phyloP scores from a whole-genome alignment of 1,140 invertebrate species.

The silkworm (Bombyx mori) region DNA sequence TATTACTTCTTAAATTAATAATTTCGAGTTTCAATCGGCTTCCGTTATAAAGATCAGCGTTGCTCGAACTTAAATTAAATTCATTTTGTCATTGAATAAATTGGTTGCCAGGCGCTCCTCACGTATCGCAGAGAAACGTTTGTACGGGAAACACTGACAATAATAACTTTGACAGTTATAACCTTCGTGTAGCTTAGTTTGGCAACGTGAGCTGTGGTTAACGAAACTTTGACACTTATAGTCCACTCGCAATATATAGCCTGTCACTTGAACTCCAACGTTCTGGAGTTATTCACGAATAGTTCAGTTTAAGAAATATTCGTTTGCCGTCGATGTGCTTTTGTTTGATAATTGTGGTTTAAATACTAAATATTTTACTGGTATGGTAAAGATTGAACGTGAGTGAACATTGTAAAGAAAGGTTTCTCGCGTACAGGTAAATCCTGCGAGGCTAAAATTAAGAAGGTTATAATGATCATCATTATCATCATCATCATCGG shows the following conservation, averaged over 20 bases:
- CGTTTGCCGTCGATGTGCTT: too few relatives aligned
- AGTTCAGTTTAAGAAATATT: too few relatives aligned
- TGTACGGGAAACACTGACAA: constrained; percentile 17
- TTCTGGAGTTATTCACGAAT: constrained; percentile 8
- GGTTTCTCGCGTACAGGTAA: not conserved
- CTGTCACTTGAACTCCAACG: constrained; percentile 17
- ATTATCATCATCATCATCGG: too few relatives aligned
- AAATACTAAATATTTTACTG: too few relatives aligned
- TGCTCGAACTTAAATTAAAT: constrained; percentile 28
- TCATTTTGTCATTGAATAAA: constrained; percentile 32
- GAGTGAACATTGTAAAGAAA: not conserved
- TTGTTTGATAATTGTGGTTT: too few relatives aligned
- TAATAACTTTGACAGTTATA: constrained; percentile 56
- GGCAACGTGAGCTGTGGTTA: constrained; percentile 28
- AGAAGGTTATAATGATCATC: too few relatives aligned
- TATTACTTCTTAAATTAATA: constrained; percentile 16
- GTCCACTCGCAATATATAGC: constrained; percentile 31
- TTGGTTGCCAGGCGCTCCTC: constrained; percentile 4
- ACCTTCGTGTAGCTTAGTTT: constrained; percentile 35
- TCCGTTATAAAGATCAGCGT: constrained; percentile 24
- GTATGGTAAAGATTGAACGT: too few relatives aligned
- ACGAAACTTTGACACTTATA: constrained; percentile 47
- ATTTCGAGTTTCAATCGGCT: constrained; percentile 18
- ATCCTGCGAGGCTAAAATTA: too few relatives aligned
- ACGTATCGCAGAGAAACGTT: constrained; percentile 9